Evolutionary conservation across 2,113 vertebrate species (phyloP).

Genomic region (Copsychus sechellarum): DNA sequence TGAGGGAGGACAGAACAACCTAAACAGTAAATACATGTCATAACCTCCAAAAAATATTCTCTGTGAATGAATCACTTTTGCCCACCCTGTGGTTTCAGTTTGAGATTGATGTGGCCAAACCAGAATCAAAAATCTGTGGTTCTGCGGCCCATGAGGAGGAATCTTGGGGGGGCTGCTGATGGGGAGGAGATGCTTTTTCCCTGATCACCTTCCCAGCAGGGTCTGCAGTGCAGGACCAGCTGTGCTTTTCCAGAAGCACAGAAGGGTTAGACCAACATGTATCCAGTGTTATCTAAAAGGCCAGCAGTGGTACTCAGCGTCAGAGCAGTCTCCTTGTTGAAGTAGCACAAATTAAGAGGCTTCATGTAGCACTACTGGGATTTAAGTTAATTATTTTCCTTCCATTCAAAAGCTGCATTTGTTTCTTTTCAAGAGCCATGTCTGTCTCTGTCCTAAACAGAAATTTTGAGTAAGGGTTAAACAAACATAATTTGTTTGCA

Average conservation of each 20-base stretch:
- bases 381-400: neutral
- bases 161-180: neutral
- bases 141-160: neutral
- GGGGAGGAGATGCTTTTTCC: neutral
- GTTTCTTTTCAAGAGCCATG: neutral
- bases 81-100: neutral
- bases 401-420: accelerated
- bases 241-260: neutral
- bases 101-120: neutral
- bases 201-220: neutral
- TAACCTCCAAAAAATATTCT: neutral
- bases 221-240: neutral
- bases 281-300: neutral
- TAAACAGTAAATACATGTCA: neutral
- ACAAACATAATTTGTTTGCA: neutral
- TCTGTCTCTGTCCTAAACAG: neutral
- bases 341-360: neutral
- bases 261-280: neutral
- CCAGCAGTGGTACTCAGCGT: neutral
- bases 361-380: neutral
- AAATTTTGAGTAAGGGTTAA: constrained; percentile 5
- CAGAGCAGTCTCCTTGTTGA: neutral
- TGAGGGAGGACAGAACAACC: neutral
- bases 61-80: neutral
- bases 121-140: neutral